Conservation (phyloP, 2,113 vertebrate genomes). For the Eleginops maclovinus region DNA sequence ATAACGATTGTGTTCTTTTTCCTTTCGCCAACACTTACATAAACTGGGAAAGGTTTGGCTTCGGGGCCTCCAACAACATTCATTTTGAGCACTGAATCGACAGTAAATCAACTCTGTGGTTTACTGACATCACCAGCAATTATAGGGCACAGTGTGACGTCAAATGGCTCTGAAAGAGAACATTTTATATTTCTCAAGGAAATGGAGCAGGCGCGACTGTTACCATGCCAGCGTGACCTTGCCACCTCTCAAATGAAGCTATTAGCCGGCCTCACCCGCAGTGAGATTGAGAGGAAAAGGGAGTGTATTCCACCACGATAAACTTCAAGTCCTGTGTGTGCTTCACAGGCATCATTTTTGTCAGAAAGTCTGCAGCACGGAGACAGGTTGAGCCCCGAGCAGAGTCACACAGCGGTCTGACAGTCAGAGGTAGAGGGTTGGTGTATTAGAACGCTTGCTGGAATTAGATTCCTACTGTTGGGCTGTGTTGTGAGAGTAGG, state of each 20-base stretch:
- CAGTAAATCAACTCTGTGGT: slow-evolving; percentile 12
- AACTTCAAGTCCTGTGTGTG: slow-evolving; percentile 38
- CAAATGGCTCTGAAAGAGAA: slow-evolving; percentile 36
- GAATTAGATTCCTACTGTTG: slow-evolving; percentile 70
- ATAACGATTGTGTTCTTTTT: slow-evolving; percentile 28
- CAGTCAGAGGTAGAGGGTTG: slow-evolving; percentile 17
- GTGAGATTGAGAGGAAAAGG: slow-evolving; percentile 33
- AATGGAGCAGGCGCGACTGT: slow-evolving; percentile 29
- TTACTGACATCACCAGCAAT: slow-evolving; percentile 27
- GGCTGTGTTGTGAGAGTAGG: slow-evolving; percentile 44
- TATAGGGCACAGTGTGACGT: background rate
- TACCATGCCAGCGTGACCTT: slow-evolving; percentile 52
- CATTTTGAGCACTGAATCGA: slow-evolving; percentile 15
- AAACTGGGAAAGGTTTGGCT: slow-evolving; percentile 12
- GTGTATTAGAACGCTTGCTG: slow-evolving; percentile 47
- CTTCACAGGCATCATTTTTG: slow-evolving; percentile 41
- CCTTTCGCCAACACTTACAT: background rate
- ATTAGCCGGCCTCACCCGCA: slow-evolving; percentile 55
- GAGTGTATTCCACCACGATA: slow-evolving; percentile 35
- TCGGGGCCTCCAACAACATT: background rate
- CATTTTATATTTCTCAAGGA: slow-evolving; percentile 44
- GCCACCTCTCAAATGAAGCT: slow-evolving; percentile 65
- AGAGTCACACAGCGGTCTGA: slow-evolving; percentile 45
- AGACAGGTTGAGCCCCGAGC: slow-evolving; percentile 18
- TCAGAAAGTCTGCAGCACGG: slow-evolving; percentile 29